Evolutionary conservation across 2,797 vertebrate genomes (phyloP), one percentile per base, ranked within the genome.

Genomic region (Benthosema pterotum): DNA sequence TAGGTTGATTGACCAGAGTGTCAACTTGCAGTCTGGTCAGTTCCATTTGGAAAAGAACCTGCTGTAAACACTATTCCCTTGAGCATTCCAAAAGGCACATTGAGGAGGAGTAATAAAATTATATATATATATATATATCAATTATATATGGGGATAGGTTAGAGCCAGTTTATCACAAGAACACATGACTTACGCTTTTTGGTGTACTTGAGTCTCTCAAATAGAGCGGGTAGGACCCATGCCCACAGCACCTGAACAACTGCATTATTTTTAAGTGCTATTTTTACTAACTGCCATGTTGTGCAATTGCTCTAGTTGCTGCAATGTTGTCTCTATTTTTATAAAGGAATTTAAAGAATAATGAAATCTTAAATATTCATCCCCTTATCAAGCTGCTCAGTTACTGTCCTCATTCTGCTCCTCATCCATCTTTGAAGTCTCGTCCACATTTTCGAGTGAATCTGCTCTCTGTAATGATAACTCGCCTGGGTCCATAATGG

Each of bases 361-460:
- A 11, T 38, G 32, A 38, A n/a, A 38, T 38, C 32, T 2, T 38
- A 38, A 38, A 38, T 11, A 38, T 38, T 48, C 28, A 17, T 66
- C 25, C 45, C 8, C 2, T 48, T 51, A 32, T 3, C 0, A 13
- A 1, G 48, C 19, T 0, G 7, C 79, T 85, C 78, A 93, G 75
- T 81, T 88, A 73, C 90, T 88, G 71, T 91, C 88, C 42, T 92
- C 91, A 7, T 76, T 72, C 4, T 89, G 89, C 25, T 71, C 90
- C 25, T 71, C 52, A 0, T 93, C 72, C 42, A 57, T 22, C 19
- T 82, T 80, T 2, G 53, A 54, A 25, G 87, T 91, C 79, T 94
- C 92, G 0, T 94, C 91, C 52, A 94, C 68, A 11, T 94, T 93
- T 67, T 93, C 93, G 2, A 91, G 85, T 0, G 93, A 94, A 78